A percentile compares a stretch with the other conserved stretches of the same genome.
phyloP scores from a whole-genome alignment of 2,888 invertebrate species.

The Drosophila atripex region DNA sequence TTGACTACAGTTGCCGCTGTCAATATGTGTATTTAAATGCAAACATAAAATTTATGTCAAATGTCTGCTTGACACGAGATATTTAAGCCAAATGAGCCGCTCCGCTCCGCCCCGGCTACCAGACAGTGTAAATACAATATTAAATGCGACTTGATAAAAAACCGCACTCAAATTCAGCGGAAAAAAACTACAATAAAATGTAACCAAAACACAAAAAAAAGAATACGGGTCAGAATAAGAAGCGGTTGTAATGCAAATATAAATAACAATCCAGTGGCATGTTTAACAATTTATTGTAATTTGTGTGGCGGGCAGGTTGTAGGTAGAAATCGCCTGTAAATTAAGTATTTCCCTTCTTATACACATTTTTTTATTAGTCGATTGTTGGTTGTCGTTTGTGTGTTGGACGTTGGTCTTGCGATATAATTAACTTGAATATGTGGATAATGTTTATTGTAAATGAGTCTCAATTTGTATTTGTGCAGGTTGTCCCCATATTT shows the following conservation, averaged over 20 bases:
- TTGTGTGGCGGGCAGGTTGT: constrained; percentile 58
- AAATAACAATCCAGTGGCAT: constrained; percentile 65
- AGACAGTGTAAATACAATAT: constrained; percentile 59
- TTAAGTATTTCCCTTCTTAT: constrained; percentile 57
- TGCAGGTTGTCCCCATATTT: constrained; percentile 59
- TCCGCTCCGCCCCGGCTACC: not conserved
- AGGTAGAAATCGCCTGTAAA: constrained; percentile 61
- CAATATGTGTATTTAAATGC: constrained; percentile 78
- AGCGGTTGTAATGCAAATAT: constrained; percentile 45
- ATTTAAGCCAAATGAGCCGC: constrained; percentile 73
- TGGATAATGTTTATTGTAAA: constrained; percentile 73
- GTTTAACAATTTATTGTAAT: constrained; percentile 70
- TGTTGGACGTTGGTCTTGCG: constrained; percentile 44
- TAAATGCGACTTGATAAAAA: constrained; percentile 49
- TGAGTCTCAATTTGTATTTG: constrained; percentile 49
- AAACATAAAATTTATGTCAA: constrained; percentile 82
- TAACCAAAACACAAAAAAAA: constrained; percentile 16
- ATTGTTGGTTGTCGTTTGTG: constrained; percentile 38
- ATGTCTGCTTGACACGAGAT: constrained; percentile 81
- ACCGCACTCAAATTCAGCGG: constrained; percentile 11
- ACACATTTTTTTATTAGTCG: constrained; percentile 32
- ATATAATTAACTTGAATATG: constrained; percentile 77
- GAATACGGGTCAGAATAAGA: constrained; percentile 7
- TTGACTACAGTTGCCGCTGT: constrained; percentile 15
- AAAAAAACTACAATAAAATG: constrained; percentile 25